A percentile compares a stretch with the other conserved stretches of the same genome.
These are phyloP conservation scores for Chromoteleia sp. DNA, from an alignment of 2,888 invertebrate genomes.

Conservation along the genomic window DNA sequence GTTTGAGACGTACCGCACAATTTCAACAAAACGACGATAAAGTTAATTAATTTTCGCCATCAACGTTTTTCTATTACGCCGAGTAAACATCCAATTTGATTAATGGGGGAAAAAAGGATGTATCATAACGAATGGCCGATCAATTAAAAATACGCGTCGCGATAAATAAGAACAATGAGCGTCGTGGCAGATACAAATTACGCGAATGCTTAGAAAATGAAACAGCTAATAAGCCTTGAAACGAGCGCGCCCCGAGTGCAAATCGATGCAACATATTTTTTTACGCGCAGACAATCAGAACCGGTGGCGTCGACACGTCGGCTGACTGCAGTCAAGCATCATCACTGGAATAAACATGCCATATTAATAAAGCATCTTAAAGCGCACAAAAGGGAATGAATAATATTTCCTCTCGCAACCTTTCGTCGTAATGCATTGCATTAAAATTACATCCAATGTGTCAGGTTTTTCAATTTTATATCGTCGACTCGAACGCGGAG, in stretches of 20 bases:
- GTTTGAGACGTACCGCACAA: neutral
- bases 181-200: constrained; percentile 26
- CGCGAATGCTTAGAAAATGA: constrained; percentile 26
- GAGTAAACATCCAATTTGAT: constrained; percentile 19
- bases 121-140: constrained; percentile 20
- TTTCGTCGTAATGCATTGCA: neutral
- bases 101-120: constrained; percentile 29
- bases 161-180: constrained; percentile 36
- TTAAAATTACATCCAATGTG: constrained; percentile 6
- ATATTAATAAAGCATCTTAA: constrained; percentile 31
- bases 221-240: constrained; percentile 39
- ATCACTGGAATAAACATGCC: constrained; percentile 45
- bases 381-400: constrained; percentile 16
- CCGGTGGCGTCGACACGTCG: constrained; percentile 17
- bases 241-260: neutral
- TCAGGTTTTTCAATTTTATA: neutral
- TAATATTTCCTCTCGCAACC: neutral
- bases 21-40: neutral
- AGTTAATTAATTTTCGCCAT: constrained; percentile 25
- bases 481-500: neutral
- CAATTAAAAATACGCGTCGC: constrained; percentile 38
- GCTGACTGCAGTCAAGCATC: constrained; percentile 43
- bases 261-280: constrained; percentile 28
- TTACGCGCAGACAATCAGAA: constrained; percentile 11
- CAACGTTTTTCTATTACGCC: constrained; percentile 9